Conservation (phyloP, 2,113 vertebrate genomes). For the Dicerorhinus sumatrensis region DNA sequence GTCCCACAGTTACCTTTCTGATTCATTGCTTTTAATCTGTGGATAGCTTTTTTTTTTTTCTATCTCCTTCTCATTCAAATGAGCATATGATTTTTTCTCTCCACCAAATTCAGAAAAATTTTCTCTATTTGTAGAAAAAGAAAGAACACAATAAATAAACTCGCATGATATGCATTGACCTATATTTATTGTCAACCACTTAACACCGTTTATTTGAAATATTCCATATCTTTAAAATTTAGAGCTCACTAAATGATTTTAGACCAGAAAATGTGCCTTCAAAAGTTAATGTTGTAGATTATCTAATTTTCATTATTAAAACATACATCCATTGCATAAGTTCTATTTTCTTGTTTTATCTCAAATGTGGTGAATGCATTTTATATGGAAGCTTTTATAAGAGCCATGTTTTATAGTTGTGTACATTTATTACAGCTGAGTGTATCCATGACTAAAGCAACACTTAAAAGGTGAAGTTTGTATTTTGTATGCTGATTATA, state of each 20-base stretch:
- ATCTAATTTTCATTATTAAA: conserved; percentile 35
- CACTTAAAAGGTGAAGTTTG: not conserved
- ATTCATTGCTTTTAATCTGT: fast-evolving
- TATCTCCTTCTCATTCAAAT: not conserved
- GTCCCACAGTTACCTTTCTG: too few species aligned
- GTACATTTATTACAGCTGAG: conserved; percentile 12
- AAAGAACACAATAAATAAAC: not conserved
- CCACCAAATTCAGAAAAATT: not conserved
- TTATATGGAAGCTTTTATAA: not conserved
- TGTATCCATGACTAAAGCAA: not conserved
- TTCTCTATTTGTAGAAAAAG: not conserved
- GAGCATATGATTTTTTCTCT: fast-evolving
- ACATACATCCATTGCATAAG: not conserved
- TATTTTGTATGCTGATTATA: fast-evolving
- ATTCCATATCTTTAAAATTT: not conserved
- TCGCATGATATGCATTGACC: fast-evolving
- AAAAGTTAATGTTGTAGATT: not conserved
- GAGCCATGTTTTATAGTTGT: not conserved
- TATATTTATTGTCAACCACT: too few species aligned
- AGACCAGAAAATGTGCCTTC: conserved; percentile 31
- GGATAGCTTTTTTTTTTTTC: too few species aligned
- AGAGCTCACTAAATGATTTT: not conserved
- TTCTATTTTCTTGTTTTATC: not conserved
- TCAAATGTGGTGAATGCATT: not conserved
- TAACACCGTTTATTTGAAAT: not conserved